These are phyloP conservation scores for Drosophila baimaii DNA, from an alignment of 1,140 invertebrate genomes.

Conservation along the genomic window DNA sequence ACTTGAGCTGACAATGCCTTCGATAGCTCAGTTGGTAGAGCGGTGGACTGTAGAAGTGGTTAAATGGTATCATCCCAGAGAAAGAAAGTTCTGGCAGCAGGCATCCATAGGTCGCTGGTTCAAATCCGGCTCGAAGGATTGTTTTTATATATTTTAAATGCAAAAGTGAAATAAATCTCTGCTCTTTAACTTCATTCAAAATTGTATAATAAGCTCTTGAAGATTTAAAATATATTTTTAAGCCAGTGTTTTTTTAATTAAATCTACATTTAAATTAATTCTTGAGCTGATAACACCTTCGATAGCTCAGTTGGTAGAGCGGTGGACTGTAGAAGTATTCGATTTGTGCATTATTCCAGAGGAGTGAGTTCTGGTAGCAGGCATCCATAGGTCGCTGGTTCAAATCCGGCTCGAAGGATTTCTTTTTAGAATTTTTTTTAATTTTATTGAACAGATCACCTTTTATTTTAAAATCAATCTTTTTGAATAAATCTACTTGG, in stretches of 20 bases:
- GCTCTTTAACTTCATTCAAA: too few species aligned
- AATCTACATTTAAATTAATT: not conserved
- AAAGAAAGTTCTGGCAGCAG: slow-evolving; percentile 25
- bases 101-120: slow-evolving; percentile 90
- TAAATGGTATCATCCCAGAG: not conserved
- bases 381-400: slow-evolving; percentile 90
- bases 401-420: slow-evolving; percentile 89
- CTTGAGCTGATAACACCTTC: slow-evolving; percentile 85
- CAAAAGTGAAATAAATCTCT: too few species aligned
- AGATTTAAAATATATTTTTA: not conserved
- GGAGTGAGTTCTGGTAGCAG: slow-evolving; percentile 44
- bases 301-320: slow-evolving; percentile 95
- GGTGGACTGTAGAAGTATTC: slow-evolving; percentile 90
- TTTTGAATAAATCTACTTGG: too few species aligned
- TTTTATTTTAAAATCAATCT: too few species aligned
- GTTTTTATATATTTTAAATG: too few species aligned
- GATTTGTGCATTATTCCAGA: not conserved
- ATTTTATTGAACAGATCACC: too few species aligned
- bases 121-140: slow-evolving; percentile 89
- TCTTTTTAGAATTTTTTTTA: slow-evolving; percentile 21
- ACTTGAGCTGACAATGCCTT: slow-evolving; percentile 84
- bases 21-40: slow-evolving; percentile 95
- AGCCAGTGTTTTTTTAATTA: not conserved
- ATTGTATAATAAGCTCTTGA: too few species aligned
- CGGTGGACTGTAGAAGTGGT: slow-evolving; percentile 90